Evolutionary conservation across 2,113 vertebrate species (phyloP).

Genomic region (Cebidichthys violaceus): DNA sequence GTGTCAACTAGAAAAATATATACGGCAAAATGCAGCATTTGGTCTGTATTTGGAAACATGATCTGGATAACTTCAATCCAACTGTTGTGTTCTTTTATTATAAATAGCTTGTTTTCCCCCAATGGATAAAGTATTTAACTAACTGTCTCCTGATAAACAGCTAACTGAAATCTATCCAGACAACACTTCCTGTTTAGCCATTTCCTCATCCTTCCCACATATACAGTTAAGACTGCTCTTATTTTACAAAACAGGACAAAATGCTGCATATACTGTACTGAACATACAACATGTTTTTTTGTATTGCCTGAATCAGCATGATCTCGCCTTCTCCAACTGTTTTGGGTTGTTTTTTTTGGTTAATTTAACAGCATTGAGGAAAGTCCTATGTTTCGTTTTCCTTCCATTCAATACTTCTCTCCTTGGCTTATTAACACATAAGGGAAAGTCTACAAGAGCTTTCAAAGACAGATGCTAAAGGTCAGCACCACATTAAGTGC

Average conservation of each 20-base stretch:
- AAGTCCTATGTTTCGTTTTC: conserved; percentile 5
- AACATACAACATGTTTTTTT: not conserved
- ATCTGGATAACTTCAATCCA: not conserved
- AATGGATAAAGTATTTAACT: not conserved
- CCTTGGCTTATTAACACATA: not conserved
- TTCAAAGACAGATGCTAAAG: not conserved
- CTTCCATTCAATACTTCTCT: conserved; percentile 16
- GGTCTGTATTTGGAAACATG: not conserved
- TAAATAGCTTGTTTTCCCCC: not conserved
- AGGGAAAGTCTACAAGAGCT: not conserved
- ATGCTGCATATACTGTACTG: not conserved
- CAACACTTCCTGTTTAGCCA: conserved; percentile 38
- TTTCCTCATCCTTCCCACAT: conserved; percentile 18
- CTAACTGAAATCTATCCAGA: conserved; percentile 18
- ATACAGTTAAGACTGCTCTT: conserved; percentile 1
- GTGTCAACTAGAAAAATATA: not conserved
- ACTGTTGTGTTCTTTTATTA: not conserved
- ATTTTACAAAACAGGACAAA: not conserved
- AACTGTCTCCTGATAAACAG: not conserved
- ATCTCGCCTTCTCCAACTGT: not conserved
- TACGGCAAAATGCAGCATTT: not conserved
- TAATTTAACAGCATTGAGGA: not conserved
- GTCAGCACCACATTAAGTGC: not conserved
- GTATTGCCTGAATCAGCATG: not conserved
- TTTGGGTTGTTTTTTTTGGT: not conserved